phyloP scores from a whole-genome alignment of 2,113 vertebrate genomes.

The Pelodiscus sinensis region DNA sequence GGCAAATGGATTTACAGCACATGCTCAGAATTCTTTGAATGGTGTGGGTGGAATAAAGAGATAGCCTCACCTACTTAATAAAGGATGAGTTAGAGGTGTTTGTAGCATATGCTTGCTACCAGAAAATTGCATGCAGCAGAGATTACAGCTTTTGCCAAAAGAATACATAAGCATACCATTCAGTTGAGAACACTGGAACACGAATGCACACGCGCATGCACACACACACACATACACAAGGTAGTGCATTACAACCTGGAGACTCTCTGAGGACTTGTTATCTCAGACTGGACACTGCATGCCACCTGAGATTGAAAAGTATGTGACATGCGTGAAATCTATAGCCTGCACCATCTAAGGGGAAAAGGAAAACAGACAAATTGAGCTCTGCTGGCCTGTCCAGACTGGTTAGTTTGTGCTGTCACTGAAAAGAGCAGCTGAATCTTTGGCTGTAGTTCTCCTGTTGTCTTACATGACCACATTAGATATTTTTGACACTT shows the following conservation, averaged over 20 bases:
- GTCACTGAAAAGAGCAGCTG: conserved; percentile 52
- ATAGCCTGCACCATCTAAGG: conserved; percentile 48
- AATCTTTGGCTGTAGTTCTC: conserved; percentile 40
- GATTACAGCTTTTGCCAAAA: background rate
- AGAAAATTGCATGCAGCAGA: background rate
- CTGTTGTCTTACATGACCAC: conserved; percentile 16
- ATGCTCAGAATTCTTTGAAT: background rate
- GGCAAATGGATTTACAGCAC: background rate
- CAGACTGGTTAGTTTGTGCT: conserved; percentile 57
- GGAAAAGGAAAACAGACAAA: conserved; percentile 62
- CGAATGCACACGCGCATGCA: too few relatives aligned
- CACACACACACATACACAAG: accelerated
- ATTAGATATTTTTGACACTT: conserved; percentile 49
- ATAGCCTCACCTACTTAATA: background rate
- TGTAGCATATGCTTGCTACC: accelerated
- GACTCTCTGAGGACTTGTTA: conserved; percentile 12
- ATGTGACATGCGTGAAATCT: conserved; percentile 55
- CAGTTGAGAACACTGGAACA: background rate
- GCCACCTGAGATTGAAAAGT: conserved; percentile 33
- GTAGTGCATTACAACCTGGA: background rate
- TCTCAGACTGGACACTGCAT: conserved; percentile 27
- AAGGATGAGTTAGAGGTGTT: background rate
- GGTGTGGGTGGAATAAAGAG: background rate
- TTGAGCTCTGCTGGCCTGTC: conserved; percentile 58
- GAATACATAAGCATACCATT: background rate